Base-by-base conservation (phyloP, 92 coral and sea anemone species). In the Meandrina meandrites region DNA sequence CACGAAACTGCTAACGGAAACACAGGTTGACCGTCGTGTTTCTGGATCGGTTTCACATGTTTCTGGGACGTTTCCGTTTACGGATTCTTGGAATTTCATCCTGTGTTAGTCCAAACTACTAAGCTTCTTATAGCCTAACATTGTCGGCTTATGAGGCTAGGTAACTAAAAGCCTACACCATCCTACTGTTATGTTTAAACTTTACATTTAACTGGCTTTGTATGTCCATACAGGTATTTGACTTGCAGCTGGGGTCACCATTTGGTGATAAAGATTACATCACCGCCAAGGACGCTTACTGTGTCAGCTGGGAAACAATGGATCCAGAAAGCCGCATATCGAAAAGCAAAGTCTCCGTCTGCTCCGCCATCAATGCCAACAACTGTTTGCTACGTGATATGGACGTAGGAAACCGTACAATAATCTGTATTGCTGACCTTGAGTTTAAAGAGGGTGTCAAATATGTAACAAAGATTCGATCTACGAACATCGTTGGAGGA, bases 401-500 rank as follows among this genome's bases (percentile, higher is more conserved):
- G 18, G 94, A 95, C 53, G 94, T 93, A 36, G 93, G 91, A 14
- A 91, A 78, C 40, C 89, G 84, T 27, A 84, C 95, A 30, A 87
- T 88, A 47, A 82, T 97, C 40, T 97, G 99, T 84, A 82, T 97
- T 73, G 89, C 92, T 4, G 91, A 92, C 69, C 81, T 94, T 34
- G 92, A 88, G 78, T 71, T 95, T 56, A 58, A 64, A 56, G 98
- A 95, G 81, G 99, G 99, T 4, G 94, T 93, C 19, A 90, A 86
- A 75, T 97, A 97, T 66, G 36, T 84, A 60, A 94, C 98, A 60
- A 86, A 31, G 71, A 85, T 95, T 78, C 93, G 95, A 66, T 88
- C 90, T 31, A 95, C 96, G 36, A 97, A 97, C 90, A 76, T 72
- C 48, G 97, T 95, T 24, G 96, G 96, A 42, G 86, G 92, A 2